Conservation (phyloP, 2,888 invertebrate species). For the Caenorhabditis sp. region DNA sequence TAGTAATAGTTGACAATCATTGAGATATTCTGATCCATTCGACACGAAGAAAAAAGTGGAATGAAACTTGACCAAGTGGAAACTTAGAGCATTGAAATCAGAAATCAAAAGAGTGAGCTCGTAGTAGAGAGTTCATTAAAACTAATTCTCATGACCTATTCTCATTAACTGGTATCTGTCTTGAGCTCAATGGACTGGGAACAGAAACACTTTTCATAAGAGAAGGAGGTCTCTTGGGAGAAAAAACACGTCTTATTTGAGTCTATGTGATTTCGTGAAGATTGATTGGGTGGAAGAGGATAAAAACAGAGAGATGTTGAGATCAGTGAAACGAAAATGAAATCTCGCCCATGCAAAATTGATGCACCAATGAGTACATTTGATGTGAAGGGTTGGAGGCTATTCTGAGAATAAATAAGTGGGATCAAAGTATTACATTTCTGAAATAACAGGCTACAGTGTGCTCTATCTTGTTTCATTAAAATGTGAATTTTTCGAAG, state of each 20-base stretch:
- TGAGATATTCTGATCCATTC: constrained; percentile 37
- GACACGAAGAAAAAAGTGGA: not conserved
- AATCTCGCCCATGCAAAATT: constrained; percentile 26
- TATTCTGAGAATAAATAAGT: not conserved
- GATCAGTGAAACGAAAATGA: not conserved
- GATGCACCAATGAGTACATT: not conserved
- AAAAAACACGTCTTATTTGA: not conserved
- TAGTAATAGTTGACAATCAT: constrained; percentile 58
- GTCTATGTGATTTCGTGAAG: not conserved
- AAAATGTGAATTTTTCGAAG: no score
- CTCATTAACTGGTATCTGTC: not conserved
- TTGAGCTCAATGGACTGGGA: constrained; percentile 8
- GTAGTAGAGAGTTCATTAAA: constrained; percentile 5
- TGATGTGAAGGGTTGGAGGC: not conserved
- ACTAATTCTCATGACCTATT: constrained; percentile 21
- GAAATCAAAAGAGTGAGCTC: constrained; percentile 2
- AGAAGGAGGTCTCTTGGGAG: not conserved
- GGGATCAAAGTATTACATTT: not conserved
- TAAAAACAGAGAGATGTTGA: not conserved
- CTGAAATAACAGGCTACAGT: no score
- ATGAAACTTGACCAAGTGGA: not conserved
- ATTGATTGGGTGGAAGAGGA: not conserved
- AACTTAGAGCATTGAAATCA: constrained; percentile 19
- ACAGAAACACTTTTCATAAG: not conserved
- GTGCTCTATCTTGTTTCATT: no score